Evolutionary conservation across 2,113 vertebrate genomes (phyloP).

Genomic region (Triplophysa dalaica): DNA sequence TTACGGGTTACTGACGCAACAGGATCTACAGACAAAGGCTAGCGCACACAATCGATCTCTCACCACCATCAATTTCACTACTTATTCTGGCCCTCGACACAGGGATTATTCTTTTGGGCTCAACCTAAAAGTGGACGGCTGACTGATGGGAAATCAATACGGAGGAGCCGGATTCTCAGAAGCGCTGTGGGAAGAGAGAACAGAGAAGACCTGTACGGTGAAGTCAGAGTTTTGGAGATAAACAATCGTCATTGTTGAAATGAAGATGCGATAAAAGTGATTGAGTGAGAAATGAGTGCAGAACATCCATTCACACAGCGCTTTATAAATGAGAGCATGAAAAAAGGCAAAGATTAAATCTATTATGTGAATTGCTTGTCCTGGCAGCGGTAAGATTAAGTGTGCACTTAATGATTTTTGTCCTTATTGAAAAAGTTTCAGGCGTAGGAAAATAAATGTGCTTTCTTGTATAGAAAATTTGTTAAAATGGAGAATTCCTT

Average conservation of each 20-base stretch:
- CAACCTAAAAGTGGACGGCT: conserved; percentile 62
- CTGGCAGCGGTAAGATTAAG: not conserved
- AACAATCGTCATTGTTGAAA: conserved; percentile 13
- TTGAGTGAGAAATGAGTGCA: not conserved
- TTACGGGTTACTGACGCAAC: conserved; percentile 42
- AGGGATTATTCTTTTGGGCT: conserved; percentile 68
- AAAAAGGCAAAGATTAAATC: not conserved
- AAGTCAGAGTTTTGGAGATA: conserved; percentile 53
- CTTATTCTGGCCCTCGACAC: conserved; percentile 68
- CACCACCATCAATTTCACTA: conserved; percentile 62
- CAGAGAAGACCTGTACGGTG: conserved; percentile 50
- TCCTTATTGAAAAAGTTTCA: not conserved
- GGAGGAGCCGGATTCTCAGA: conserved; percentile 55
- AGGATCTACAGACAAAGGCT: conserved; percentile 49
- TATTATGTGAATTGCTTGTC: not conserved
- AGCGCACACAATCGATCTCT: conserved; percentile 58
- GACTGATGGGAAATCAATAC: conserved; percentile 76
- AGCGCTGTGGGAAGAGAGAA: conserved; percentile 39
- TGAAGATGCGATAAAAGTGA: conserved; percentile 33
- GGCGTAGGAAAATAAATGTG: too few species aligned
- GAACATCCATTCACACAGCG: conserved; percentile 36
- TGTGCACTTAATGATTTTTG: not conserved
- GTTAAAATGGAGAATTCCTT: too few species aligned
- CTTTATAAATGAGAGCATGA: not conserved
- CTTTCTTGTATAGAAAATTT: too few species aligned